Evolutionary conservation across 1,140 invertebrate genomes (phyloP), one percentile per base, ranked within the genome.

Genomic region (Euura lappo): DNA sequence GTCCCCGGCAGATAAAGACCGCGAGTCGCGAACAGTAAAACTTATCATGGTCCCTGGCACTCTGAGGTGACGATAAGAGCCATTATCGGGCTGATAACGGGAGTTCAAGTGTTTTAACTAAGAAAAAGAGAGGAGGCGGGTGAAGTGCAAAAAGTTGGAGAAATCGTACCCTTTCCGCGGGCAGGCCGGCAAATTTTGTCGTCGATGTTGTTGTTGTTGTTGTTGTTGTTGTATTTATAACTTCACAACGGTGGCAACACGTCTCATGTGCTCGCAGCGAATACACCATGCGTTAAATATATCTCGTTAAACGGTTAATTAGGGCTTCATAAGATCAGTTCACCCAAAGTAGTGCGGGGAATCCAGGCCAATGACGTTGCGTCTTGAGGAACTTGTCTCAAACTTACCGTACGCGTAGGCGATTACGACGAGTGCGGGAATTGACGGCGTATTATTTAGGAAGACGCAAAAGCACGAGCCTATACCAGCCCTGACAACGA

Each of bases 251-350:
- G 51, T 60, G 51, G 51, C 28, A 28, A 60, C 6, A 60, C 51
- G 51, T 60, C 51, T 60, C 51, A n/a, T n/a, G 51, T 60, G 51
- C 51, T 6, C 10, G 51, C 13, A n/a, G 51, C 51, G n/a, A 46
- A 67, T 46, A 74, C 69, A 75, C 73, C 72, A 72, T 69, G 74
- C 78, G 78, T 83, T 85, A 85, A 85, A 84, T 84, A 83, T 82
- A 84, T 78, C 84, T 84, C 77, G 84, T 85, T 85, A 85, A 84
- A 78, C 74, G 79, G 76, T 80, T 85, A 85, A 85, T 85, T 85
- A 85, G 76, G 77, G 68, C 79, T 82, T 83, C 81, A 84, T 85
- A 80, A 83, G 80, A 83, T 85, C 76, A 77, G 76, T 78, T 83
- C 78, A 71, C 72, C 77, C 73, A 76, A 66, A 79, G 78, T 68